Conservation (phyloP, 2,113 vertebrate species). For the Redunca redunca region DNA sequence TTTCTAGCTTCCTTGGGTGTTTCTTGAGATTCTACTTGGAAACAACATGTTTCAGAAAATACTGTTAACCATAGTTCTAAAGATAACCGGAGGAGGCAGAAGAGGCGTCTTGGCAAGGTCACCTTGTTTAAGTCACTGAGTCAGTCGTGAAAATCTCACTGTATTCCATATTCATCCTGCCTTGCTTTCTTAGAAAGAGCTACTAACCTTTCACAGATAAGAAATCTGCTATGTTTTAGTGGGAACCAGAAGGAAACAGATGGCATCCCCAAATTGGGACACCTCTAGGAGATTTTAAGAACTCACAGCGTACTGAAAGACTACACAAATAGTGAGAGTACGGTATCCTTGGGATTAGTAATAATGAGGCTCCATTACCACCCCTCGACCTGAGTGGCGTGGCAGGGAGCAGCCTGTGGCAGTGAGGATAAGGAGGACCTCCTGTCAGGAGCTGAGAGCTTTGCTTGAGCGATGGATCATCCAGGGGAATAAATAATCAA, state of each 20-base stretch:
- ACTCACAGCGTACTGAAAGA: not conserved
- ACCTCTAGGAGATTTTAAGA: not conserved
- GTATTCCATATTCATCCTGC: not conserved
- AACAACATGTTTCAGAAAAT: not conserved
- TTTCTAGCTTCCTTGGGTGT: not conserved
- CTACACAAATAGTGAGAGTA: not conserved
- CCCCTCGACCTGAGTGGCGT: not conserved
- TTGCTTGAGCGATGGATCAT: not conserved
- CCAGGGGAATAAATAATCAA: not conserved
- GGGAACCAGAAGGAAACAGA: not conserved
- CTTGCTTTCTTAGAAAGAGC: not conserved
- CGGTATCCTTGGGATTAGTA: not conserved
- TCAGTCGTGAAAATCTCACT: not conserved
- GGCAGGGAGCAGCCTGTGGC: not conserved
- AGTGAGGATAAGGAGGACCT: not conserved
- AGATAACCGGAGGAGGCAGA: not conserved
- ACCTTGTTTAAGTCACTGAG: not conserved
- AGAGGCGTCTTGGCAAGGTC: not conserved
- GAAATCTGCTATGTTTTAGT: not conserved
- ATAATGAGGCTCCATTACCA: not conserved
- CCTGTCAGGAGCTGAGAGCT: not conserved
- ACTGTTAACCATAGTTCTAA: not conserved
- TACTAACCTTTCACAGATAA: not conserved
- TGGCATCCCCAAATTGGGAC: not conserved
- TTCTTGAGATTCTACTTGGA: slow-evolving; percentile 1